These are phyloP conservation scores for Hylyphantes graminicola DNA, from an alignment of 1,140 invertebrate species.

Conservation along the genomic window DNA sequence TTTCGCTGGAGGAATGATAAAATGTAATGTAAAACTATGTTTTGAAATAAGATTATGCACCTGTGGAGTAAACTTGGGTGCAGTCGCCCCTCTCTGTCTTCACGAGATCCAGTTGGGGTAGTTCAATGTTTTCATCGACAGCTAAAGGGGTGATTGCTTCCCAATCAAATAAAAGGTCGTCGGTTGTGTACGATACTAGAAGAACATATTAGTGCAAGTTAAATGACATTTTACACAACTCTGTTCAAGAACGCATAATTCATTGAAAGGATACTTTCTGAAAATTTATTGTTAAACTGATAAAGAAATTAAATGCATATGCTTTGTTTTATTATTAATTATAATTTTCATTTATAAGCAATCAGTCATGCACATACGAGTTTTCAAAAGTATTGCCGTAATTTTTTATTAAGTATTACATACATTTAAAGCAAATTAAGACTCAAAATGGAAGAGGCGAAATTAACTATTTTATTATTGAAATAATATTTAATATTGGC, in stretches of 20 bases:
- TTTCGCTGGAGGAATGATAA: too few relatives aligned
- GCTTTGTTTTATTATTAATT: not conserved
- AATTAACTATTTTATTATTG: too few relatives aligned
- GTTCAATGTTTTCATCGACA: slow-evolving; percentile 67
- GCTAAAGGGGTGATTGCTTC: slow-evolving; percentile 66
- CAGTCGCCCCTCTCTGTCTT: slow-evolving; percentile 67
- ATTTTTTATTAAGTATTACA: too few relatives aligned
- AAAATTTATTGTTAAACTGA: not conserved
- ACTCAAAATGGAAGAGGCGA: too few relatives aligned
- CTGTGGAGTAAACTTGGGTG: slow-evolving; percentile 68
- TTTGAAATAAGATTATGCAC: slow-evolving; percentile 57
- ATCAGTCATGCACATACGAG: not conserved
- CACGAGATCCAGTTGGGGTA: slow-evolving; percentile 68
- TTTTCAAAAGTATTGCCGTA: too few relatives aligned
- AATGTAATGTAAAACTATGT: too few relatives aligned
- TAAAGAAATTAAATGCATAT: not conserved
- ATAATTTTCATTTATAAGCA: not conserved
- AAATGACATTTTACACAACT: not conserved
- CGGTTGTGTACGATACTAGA: slow-evolving; percentile 68
- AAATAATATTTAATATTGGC: too few relatives aligned
- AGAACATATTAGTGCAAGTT: too few relatives aligned
- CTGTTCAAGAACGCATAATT: not conserved
- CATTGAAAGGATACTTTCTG: not conserved
- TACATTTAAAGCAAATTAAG: too few relatives aligned
- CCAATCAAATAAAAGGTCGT: slow-evolving; percentile 68